These are phyloP conservation scores for Orthonychiurus folsomi DNA, from an alignment of 2,888 invertebrate species.

Conservation along the genomic window DNA sequence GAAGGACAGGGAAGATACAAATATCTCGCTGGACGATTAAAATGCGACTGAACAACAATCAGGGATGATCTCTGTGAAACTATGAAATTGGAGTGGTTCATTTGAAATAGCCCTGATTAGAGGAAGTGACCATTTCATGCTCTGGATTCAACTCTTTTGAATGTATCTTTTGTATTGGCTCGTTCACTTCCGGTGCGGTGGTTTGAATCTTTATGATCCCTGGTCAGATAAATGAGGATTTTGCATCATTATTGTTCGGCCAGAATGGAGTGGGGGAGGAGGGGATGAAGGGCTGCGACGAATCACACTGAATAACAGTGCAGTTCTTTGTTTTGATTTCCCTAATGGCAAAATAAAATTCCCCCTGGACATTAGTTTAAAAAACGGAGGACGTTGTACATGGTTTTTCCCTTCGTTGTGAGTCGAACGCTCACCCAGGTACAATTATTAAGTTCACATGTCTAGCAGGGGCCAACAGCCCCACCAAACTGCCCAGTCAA, in stretches of 20 bases:
- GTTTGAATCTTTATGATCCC: conserved; percentile 17
- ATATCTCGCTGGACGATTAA: no score
- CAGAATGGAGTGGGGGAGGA: background rate
- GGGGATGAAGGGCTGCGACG: background rate
- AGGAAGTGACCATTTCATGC: conserved; percentile 41
- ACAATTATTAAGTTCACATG: no score
- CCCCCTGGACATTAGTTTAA: background rate
- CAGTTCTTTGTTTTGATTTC: background rate
- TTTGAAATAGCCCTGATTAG: conserved; percentile 24
- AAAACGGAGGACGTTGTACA: conserved; percentile 10
- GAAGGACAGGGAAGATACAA: no score
- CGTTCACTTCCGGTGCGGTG: conserved; percentile 29
- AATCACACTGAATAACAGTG: background rate
- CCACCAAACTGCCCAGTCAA: no score
- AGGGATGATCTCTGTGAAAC: conserved; percentile 24
- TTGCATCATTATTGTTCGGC: no score
- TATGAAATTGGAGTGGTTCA: conserved; percentile 22
- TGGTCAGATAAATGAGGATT: no score
- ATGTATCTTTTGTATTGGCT: conserved; percentile 21
- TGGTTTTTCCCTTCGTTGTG: conserved; percentile 4
- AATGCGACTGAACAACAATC: conserved; percentile 6
- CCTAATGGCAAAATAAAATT: no score
- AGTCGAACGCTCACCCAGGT: no score
- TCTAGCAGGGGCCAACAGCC: no score
- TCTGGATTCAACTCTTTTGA: conserved; percentile 32